Evolutionary conservation across 2,113 vertebrate genomes (phyloP).

Genomic region (Apteryx owenii): DNA sequence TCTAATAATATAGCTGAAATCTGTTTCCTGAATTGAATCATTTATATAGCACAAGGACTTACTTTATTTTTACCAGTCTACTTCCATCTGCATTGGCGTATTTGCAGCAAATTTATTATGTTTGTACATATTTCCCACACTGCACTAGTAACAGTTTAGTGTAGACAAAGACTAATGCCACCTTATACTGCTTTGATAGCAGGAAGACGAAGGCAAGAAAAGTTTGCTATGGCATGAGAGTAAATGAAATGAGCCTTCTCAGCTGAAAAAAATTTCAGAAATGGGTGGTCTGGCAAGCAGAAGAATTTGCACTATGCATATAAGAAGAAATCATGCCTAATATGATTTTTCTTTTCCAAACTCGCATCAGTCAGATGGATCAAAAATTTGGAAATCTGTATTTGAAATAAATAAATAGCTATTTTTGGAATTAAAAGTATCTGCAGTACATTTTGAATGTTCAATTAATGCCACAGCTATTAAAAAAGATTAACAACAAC

Average conservation of each 20-base stretch:
- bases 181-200: neutral
- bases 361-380: neutral
- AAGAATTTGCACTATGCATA: neutral
- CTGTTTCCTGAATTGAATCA: neutral
- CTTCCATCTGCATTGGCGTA: neutral
- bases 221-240: neutral
- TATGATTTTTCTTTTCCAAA: neutral
- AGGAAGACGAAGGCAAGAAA: neutral
- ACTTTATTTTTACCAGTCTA: neutral
- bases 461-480: neutral
- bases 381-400: neutral
- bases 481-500: neutral
- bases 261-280: neutral
- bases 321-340: neutral
- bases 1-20: neutral
- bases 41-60: neutral
- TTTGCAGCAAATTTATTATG: neutral
- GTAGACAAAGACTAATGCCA: neutral
- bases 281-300: neutral
- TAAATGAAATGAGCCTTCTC: neutral
- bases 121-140: neutral
- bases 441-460: neutral
- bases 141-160: neutral
- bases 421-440: neutral
- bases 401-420: neutral